Conservation (phyloP, 2,113 vertebrate species). For the Peucedramus taeniatus region DNA sequence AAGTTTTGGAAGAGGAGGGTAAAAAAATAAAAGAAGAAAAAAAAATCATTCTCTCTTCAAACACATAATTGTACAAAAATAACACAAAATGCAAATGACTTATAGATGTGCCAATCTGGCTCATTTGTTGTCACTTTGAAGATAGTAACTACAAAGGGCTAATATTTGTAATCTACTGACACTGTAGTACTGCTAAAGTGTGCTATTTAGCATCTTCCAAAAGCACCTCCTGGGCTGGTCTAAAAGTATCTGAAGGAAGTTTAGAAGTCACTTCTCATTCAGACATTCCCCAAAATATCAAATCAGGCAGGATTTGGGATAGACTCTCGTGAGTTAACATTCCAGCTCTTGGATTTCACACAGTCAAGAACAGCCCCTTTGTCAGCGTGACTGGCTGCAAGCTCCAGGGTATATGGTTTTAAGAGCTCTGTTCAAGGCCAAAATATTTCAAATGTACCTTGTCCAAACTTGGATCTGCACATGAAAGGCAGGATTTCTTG, state of each 20-base stretch:
- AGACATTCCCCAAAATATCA: not conserved
- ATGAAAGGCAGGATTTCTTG: not conserved
- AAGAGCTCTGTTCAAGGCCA: not conserved
- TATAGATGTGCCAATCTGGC: not conserved
- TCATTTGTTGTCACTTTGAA: slow-evolving; percentile 9
- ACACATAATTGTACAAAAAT: slow-evolving; percentile 15
- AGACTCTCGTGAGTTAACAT: not conserved
- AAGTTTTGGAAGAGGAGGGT: not conserved
- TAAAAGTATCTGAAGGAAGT: not conserved
- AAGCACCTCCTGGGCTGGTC: not conserved
- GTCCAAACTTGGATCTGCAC: not conserved
- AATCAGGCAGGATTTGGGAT: not conserved
- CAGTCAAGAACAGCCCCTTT: not conserved
- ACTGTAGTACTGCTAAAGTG: not conserved
- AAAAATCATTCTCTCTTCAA: slow-evolving; percentile 7
- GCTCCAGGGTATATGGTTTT: not conserved
- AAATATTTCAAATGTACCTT: not conserved
- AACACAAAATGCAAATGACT: slow-evolving; percentile 39
- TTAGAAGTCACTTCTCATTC: not conserved
- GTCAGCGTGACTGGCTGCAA: not conserved
- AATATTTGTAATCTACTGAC: slow-evolving; percentile 18
- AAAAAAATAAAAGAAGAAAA: not conserved
- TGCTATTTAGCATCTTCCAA: not conserved
- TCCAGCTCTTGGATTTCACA: not conserved
- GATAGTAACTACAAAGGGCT: slow-evolving; percentile 7